Percentiles rank a stretch among this genome's conserved stretches.
Conservation (phyloP, 2,888 invertebrate species). For the Erpobdella octoculata region DNA sequence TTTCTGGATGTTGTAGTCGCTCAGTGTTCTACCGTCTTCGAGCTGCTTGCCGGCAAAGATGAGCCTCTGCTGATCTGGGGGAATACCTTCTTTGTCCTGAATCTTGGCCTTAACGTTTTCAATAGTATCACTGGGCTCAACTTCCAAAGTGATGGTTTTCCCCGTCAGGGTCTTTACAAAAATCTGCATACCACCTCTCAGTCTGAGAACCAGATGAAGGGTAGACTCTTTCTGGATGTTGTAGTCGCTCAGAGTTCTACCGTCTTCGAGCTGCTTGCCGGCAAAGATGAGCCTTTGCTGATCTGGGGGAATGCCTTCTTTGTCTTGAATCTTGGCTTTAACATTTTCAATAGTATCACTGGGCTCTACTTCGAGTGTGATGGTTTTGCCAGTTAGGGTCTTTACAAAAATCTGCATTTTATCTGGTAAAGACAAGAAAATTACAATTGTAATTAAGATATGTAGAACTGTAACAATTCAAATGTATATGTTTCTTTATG, state of each 20-base stretch:
- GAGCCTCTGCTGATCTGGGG: too few relatives aligned
- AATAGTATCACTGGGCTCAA: conserved; percentile 64
- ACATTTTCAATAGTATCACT: conserved; percentile 87
- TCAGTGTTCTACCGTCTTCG: conserved; percentile 77
- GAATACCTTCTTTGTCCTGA: conserved; percentile 51
- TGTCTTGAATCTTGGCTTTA: conserved; percentile 57
- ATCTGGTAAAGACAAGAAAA: too few relatives aligned
- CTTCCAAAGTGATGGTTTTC: conserved; percentile 52
- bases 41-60: too few relatives aligned
- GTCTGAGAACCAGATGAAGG: conserved; percentile 78
- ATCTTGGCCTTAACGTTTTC: conserved; percentile 75
- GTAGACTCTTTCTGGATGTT: conserved; percentile 60
- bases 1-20: conserved; percentile 81
- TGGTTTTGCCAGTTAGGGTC: conserved; percentile 52
- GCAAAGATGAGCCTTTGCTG: conserved; percentile 83
- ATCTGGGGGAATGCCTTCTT: conserved; percentile 59
- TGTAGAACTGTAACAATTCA: too few relatives aligned
- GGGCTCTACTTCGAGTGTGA: conserved; percentile 68
- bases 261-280: conserved; percentile 67
- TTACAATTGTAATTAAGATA: too few relatives aligned
- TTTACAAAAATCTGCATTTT: conserved; percentile 59
- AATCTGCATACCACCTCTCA: conserved; percentile 67
- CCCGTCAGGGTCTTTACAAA: conserved; percentile 39
- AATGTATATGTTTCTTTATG: too few relatives aligned
- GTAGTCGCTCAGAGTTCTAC: conserved; percentile 30